phyloP scores from a whole-genome alignment of 2,113 vertebrate species.

The Neolamprologus sp. region DNA sequence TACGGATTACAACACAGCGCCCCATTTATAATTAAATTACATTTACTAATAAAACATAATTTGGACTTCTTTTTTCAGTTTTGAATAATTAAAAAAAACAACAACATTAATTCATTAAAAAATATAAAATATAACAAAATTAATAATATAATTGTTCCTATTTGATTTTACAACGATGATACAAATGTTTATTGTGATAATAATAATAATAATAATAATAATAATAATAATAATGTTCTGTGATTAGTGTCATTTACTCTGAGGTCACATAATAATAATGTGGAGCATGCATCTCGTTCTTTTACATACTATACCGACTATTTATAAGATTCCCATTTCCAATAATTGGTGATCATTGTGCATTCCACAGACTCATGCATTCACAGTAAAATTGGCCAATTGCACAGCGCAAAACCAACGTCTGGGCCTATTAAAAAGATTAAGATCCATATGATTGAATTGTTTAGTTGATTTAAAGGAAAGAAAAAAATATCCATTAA shows the following conservation, averaged over 20 bases:
- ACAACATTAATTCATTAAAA: background rate
- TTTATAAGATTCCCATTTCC: background rate
- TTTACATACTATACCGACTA: background rate
- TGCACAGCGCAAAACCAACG: background rate
- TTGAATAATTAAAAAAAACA: background rate
- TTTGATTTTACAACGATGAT: background rate
- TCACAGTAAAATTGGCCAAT: conserved; percentile 5
- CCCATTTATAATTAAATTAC: background rate
- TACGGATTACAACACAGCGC: background rate
- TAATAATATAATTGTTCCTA: background rate
- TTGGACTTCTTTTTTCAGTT: rapidly evolving
- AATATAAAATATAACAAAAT: background rate
- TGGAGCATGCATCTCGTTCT: background rate
- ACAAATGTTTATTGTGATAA: background rate
- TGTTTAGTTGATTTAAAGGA: background rate
- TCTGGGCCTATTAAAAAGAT: background rate
- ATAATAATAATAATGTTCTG: background rate
- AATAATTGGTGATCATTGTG: background rate
- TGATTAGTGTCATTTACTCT: background rate
- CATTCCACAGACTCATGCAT: background rate
- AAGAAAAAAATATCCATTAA: background rate
- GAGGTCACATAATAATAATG: background rate
- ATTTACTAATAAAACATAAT: background rate
- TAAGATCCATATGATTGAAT: background rate
- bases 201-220: background rate